Percentiles rank a stretch among this genome's conserved stretches.
phyloP scores from a whole-genome alignment of 2,113 vertebrate species.

The Psilopogon haemacephalus region DNA sequence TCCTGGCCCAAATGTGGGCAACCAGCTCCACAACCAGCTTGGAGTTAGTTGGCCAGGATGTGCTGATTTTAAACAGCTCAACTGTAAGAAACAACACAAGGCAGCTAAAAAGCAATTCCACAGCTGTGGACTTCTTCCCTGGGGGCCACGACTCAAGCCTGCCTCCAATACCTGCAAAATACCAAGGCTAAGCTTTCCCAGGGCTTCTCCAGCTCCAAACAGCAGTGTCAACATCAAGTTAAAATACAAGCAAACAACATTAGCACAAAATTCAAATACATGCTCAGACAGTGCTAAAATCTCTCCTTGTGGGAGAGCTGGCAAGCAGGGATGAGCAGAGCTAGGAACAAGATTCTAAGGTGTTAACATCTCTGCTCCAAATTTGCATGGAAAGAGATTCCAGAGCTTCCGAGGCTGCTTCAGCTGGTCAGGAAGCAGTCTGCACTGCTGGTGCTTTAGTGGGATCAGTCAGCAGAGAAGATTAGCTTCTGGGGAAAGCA shows the following conservation, averaged over 20 bases:
- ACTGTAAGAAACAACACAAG: background rate
- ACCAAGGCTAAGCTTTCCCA: background rate
- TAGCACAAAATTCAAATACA: background rate
- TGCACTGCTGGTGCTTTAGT: accelerated
- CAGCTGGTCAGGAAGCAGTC: background rate
- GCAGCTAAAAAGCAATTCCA: background rate
- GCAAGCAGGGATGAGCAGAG: background rate
- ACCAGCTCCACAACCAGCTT: background rate
- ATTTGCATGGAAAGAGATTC: background rate
- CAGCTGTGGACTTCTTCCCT: background rate
- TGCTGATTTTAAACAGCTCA: background rate
- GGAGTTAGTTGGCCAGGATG: accelerated
- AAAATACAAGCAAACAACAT: background rate
- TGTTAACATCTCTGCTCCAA: background rate
- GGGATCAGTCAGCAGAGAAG: background rate
- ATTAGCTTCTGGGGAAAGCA: background rate
- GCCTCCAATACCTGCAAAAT: background rate
- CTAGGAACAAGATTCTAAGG: background rate
- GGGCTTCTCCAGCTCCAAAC: background rate
- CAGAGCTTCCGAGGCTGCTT: background rate
- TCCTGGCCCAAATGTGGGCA: accelerated
- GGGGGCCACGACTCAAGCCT: background rate
- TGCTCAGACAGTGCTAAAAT: background rate
- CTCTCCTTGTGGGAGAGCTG: background rate
- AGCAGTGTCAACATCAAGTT: background rate